These are phyloP conservation scores for Aplochiton taeniatus DNA, from an alignment of 2,797 vertebrate genomes.

Conservation along the genomic window DNA sequence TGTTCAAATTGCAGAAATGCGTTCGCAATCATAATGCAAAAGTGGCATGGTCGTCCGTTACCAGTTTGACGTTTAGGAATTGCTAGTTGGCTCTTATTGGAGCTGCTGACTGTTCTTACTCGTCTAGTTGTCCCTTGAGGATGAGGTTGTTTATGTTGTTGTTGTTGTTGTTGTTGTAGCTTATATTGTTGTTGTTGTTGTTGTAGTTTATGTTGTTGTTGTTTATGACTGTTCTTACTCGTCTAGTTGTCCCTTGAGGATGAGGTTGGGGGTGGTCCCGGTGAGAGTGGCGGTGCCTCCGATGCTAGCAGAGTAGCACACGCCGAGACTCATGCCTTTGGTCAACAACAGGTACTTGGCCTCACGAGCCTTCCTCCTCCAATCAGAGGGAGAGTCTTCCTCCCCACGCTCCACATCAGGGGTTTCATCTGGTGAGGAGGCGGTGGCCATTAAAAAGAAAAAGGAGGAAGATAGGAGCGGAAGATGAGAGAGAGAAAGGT, in stretches of 20 bases:
- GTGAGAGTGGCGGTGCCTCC: constrained; percentile 93
- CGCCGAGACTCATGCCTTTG: constrained; percentile 86
- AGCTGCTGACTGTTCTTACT: constrained; percentile 77
- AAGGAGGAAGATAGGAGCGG: not conserved
- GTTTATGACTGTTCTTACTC: constrained; percentile 70
- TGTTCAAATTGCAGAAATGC: no score
- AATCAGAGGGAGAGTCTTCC: constrained; percentile 16
- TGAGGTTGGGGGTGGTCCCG: constrained; percentile 90
- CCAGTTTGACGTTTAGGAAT: no score
- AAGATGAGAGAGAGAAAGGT: not conserved
- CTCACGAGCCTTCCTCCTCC: constrained; percentile 44
- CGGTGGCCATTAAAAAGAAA: not conserved
- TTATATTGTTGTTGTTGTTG: no score
- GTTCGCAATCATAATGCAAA: no score
- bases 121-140: constrained; percentile 78
- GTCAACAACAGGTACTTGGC: constrained; percentile 71
- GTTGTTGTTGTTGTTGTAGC: no score
- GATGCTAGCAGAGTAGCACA: constrained; percentile 92
- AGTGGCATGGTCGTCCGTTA: no score
- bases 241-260: constrained; percentile 89
- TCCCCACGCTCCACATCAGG: constrained; percentile 3
- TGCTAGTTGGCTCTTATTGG: no score
- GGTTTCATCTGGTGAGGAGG: constrained; percentile 40
- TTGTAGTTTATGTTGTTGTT: not conserved
- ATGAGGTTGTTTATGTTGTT: no score